Percentiles rank a stretch among this genome's conserved stretches.
These are phyloP conservation scores for Bufo gargarizans DNA, from an alignment of 2,113 vertebrate genomes.

Conservation along the genomic window DNA sequence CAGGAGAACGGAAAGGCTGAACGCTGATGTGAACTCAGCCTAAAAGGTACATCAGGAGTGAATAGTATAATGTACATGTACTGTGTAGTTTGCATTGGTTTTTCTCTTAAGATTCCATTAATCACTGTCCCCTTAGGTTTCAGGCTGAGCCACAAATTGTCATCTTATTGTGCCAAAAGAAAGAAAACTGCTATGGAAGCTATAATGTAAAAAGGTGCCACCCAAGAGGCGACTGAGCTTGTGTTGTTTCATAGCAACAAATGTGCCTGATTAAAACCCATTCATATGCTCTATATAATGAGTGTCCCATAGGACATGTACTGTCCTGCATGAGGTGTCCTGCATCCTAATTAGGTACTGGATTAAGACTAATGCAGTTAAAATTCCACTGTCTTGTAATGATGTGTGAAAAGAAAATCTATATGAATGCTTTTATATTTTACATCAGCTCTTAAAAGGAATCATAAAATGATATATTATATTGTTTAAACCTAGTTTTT, in stretches of 20 bases:
- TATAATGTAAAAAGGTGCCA: slow-evolving; percentile 61
- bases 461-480: background rate
- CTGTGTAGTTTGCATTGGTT: background rate
- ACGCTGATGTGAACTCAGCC: no score
- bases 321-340: slow-evolving; percentile 61
- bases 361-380: slow-evolving; percentile 59
- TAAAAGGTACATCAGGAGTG: no score
- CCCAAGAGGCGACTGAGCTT: slow-evolving; percentile 65
- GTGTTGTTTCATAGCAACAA: slow-evolving; percentile 71
- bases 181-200: slow-evolving; percentile 60
- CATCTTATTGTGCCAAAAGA: slow-evolving; percentile 55
- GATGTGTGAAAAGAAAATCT: slow-evolving; percentile 6
- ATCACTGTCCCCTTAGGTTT: slow-evolving; percentile 1
- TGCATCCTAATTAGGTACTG: slow-evolving; percentile 68
- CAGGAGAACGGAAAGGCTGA: no score
- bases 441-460: background rate
- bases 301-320: slow-evolving; percentile 69
- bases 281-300: slow-evolving; percentile 68
- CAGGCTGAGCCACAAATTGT: slow-evolving; percentile 30
- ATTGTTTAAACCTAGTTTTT: background rate
- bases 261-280: slow-evolving; percentile 71
- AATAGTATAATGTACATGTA: slow-evolving; percentile 4
- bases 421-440: slow-evolving; percentile 1
- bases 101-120: slow-evolving; percentile 10
- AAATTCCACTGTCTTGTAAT: slow-evolving; percentile 58